These are phyloP conservation scores for Lycaena phlaeas DNA, from an alignment of 2,888 invertebrate species.

Conservation along the genomic window DNA sequence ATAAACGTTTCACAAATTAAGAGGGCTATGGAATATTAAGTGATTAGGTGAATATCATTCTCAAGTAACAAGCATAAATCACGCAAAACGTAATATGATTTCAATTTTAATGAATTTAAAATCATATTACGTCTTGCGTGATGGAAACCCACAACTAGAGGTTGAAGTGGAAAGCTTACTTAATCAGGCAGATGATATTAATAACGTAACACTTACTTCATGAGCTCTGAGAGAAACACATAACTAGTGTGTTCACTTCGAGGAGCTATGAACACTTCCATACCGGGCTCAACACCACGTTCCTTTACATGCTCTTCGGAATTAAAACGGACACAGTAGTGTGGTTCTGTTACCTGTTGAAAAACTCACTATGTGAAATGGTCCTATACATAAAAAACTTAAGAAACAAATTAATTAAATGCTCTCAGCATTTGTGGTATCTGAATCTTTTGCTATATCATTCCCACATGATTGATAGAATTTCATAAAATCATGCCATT, in stretches of 20 bases:
- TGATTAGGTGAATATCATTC: too few relatives aligned
- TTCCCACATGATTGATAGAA: too few relatives aligned
- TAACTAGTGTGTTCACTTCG: slow-evolving; percentile 78
- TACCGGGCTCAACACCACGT: slow-evolving; percentile 77
- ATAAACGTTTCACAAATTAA: too few relatives aligned
- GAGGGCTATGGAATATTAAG: too few relatives aligned
- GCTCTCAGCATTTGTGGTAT: too few relatives aligned
- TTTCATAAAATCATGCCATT: too few relatives aligned
- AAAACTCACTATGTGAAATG: slow-evolving; percentile 4
- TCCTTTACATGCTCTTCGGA: slow-evolving; percentile 80
- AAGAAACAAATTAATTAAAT: too few relatives aligned
- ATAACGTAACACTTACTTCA: slow-evolving; percentile 65
- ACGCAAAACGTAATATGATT: background rate
- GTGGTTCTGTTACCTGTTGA: slow-evolving; percentile 79
- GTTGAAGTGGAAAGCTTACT: too few relatives aligned
- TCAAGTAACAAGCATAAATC: background rate
- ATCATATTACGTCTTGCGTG: background rate
- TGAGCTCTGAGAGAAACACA: slow-evolving; percentile 81
- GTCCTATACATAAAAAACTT: too few relatives aligned
- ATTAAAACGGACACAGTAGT: slow-evolving; percentile 94
- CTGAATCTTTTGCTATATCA: too few relatives aligned
- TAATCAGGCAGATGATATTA: too few relatives aligned
- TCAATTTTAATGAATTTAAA: background rate
- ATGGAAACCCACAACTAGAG: background rate
- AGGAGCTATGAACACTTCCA: slow-evolving; percentile 88